These are phyloP conservation scores for Scolopax mira DNA, from an alignment of 2,113 vertebrate species.

Conservation along the genomic window DNA sequence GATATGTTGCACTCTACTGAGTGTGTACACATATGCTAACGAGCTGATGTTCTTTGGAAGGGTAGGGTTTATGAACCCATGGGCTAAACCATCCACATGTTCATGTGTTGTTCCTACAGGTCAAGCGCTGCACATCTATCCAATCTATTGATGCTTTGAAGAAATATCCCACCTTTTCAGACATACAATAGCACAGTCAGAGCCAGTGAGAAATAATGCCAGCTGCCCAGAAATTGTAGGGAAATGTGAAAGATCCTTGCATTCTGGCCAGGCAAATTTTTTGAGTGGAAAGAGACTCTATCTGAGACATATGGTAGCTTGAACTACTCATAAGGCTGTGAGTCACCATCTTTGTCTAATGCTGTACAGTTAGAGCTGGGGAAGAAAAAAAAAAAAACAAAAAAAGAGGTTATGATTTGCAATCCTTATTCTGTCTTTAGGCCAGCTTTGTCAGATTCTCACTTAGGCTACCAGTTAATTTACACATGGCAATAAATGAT, in stretches of 20 bases:
- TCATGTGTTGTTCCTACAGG: neutral
- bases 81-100: neutral
- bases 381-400: no score
- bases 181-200: neutral
- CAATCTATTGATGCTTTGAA: neutral
- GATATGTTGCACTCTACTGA: fast-evolving
- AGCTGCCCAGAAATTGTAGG: neutral
- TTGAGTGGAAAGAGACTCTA: neutral
- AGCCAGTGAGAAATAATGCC: neutral
- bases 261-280: neutral
- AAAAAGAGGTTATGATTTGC: neutral
- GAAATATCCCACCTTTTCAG: neutral
- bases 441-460: neutral
- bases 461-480: neutral
- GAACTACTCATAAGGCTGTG: neutral
- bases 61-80: neutral
- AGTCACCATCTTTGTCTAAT: neutral
- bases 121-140: neutral
- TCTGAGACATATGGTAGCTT: neutral
- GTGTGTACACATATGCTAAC: neutral
- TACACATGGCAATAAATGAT: neutral
- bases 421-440: neutral
- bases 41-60: neutral
- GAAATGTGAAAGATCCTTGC: neutral
- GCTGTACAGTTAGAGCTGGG: neutral